phyloP scores from a whole-genome alignment of 2,888 invertebrate genomes.

The Stictocephala bisonia region DNA sequence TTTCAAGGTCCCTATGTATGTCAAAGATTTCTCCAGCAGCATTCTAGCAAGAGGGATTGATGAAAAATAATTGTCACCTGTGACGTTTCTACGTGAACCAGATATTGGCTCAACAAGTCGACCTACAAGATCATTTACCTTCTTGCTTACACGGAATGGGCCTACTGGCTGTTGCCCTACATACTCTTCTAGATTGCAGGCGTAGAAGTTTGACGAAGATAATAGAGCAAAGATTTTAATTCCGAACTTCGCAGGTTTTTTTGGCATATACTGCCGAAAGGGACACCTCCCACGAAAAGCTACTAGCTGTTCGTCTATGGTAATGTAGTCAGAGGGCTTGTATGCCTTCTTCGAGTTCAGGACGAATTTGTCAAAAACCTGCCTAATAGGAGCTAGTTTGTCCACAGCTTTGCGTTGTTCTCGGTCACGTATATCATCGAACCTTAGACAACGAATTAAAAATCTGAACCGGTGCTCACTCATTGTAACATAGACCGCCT shows the following conservation, averaged over 20 bases:
- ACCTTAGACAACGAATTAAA: slow-evolving; percentile 8
- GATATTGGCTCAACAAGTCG: slow-evolving; percentile 25
- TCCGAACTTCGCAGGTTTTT: slow-evolving; percentile 59
- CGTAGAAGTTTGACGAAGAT: slow-evolving; percentile 35
- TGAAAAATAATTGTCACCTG: slow-evolving; percentile 19
- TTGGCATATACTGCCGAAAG: slow-evolving; percentile 53
- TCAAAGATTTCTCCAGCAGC: slow-evolving; percentile 8
- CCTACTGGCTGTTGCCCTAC: slow-evolving; percentile 15
- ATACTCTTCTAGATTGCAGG: slow-evolving; percentile 46
- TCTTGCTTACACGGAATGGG: background rate
- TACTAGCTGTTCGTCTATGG: slow-evolving; percentile 35
- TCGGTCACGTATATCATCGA: slow-evolving; percentile 16
- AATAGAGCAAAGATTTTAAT: slow-evolving; percentile 43
- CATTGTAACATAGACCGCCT: slow-evolving; percentile 24
- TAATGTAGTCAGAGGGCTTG: slow-evolving; percentile 20
- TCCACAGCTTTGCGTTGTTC: background rate
- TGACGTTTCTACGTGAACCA: slow-evolving; percentile 9
- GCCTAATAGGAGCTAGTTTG: slow-evolving; percentile 51
- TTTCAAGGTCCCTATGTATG: slow-evolving; percentile 5
- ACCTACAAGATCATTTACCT: background rate
- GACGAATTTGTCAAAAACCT: slow-evolving; percentile 58
- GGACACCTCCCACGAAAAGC: slow-evolving; percentile 32
- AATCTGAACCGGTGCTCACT: slow-evolving; percentile 25
- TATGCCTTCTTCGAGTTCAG: slow-evolving; percentile 3
- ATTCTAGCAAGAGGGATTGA: background rate